A percentile compares a stretch with the other conserved stretches of the same genome.
phyloP scores from a whole-genome alignment of 2,797 vertebrate species.

The Lophotriccus pileatus region DNA sequence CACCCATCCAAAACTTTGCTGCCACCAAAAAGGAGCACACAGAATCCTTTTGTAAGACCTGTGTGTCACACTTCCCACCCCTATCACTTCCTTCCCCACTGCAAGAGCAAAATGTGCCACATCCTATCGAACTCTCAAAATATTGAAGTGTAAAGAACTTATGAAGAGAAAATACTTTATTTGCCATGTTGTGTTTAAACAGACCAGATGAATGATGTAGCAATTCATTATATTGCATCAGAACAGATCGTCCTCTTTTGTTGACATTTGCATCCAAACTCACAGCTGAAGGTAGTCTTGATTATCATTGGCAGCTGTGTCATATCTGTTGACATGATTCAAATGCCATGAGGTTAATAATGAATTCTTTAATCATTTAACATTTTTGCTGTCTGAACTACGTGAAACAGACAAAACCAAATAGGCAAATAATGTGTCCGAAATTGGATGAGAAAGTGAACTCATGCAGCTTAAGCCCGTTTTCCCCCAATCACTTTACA shows the following conservation, averaged over 20 bases:
- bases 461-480: neutral
- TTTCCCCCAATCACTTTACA: neutral
- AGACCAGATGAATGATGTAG: slow-evolving; percentile 31
- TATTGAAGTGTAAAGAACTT: neutral
- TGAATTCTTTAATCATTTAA: slow-evolving; percentile 55
- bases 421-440: neutral
- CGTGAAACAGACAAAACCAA: slow-evolving; percentile 9
- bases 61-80: neutral
- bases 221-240: slow-evolving; percentile 35
- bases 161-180: neutral
- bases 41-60: neutral
- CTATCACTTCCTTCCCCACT: neutral
- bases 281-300: slow-evolving; percentile 37
- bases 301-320: slow-evolving; percentile 32
- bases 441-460: neutral
- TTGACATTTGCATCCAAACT: slow-evolving; percentile 43
- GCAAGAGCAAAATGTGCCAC: neutral
- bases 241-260: neutral
- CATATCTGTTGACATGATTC: slow-evolving; percentile 43
- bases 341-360: slow-evolving; percentile 44
- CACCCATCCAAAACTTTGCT: neutral
- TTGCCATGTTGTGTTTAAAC: neutral
- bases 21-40: neutral
- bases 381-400: slow-evolving; percentile 30
- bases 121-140: neutral